Percentiles rank a stretch among this genome's conserved stretches.
phyloP scores from a whole-genome alignment of 1,140 invertebrate species.

The Drosophila melanica region DNA sequence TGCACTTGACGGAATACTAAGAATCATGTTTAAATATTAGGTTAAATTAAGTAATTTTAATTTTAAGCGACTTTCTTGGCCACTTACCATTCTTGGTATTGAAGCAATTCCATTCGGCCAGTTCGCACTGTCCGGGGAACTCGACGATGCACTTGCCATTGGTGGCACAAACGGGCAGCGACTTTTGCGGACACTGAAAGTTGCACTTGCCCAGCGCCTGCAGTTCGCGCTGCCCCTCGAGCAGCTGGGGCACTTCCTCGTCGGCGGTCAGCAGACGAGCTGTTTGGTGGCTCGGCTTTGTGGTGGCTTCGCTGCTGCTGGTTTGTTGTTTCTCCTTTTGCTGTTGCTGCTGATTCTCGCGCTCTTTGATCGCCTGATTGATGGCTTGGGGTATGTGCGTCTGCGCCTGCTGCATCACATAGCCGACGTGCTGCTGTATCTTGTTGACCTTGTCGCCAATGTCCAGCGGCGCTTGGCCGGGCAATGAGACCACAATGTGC shows the following conservation, averaged over 20 bases:
- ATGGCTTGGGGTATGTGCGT: conserved; percentile 63
- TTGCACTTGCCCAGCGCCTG: conserved; percentile 64
- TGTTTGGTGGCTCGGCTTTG: conserved; percentile 7
- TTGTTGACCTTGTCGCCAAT: conserved; percentile 62
- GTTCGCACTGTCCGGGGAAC: conserved; percentile 73
- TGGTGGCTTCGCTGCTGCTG: conserved; percentile 16
- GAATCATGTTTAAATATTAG: not conserved
- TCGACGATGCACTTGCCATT: conserved; percentile 72
- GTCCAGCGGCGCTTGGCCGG: conserved; percentile 44
- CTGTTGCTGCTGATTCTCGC: conserved; percentile 35
- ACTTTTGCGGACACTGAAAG: conserved; percentile 53
- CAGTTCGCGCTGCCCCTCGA: conserved; percentile 50
- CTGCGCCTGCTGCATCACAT: conserved; percentile 71
- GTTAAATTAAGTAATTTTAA: not conserved
- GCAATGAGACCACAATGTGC: conserved; percentile 50
- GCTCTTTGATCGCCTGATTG: conserved; percentile 59
- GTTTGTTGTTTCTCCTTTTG: conserved; percentile 45
- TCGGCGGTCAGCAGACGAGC: conserved; percentile 45
- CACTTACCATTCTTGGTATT: conserved; percentile 70
- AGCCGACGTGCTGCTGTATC: conserved; percentile 63
- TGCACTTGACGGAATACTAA: conserved; percentile 70
- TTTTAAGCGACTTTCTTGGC: no score
- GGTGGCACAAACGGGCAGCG: conserved; percentile 65
- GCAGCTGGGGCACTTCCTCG: conserved; percentile 55
- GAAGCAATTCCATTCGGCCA: conserved; percentile 73